A percentile compares a stretch with the other conserved stretches of the same genome.
phyloP scores from a whole-genome alignment of 1,140 invertebrate species.

The Paraescarpia echinospica region DNA sequence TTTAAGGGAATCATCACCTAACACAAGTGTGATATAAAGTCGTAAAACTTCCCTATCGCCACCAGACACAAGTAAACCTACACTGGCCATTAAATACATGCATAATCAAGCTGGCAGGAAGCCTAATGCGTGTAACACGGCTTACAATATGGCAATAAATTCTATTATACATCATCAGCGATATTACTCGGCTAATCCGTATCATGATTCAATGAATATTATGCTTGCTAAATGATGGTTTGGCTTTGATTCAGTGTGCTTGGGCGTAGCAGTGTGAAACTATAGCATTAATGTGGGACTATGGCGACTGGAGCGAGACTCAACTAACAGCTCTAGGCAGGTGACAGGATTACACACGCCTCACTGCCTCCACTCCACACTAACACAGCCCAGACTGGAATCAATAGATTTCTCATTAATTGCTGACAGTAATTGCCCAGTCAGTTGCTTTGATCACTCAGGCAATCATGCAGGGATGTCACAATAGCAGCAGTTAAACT shows the following conservation, averaged over 20 bases:
- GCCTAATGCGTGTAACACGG: neutral
- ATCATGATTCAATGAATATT: constrained; percentile 6
- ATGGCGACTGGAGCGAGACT: neutral
- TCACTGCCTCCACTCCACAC: neutral
- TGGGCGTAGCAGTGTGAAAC: neutral
- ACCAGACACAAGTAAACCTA: neutral
- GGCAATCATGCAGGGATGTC: neutral
- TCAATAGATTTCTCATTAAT: constrained; percentile 2
- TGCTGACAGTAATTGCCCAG: neutral
- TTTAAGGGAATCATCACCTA: neutral
- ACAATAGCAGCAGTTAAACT: neutral
- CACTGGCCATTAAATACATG: neutral
- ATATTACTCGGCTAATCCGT: neutral
- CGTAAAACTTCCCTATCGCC: neutral
- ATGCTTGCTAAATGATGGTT: neutral
- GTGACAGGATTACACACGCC: neutral
- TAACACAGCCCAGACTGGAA: neutral
- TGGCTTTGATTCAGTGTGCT: constrained; percentile 4
- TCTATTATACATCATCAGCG: neutral
- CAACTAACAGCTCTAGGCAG: neutral
- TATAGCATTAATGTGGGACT: neutral
- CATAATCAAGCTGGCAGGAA: neutral
- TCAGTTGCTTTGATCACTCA: neutral
- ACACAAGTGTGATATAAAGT: neutral
- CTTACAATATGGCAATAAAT: constrained; percentile 1